These are phyloP conservation scores for Heliconius sara DNA, from an alignment of 2,888 invertebrate species.

Conservation along the genomic window DNA sequence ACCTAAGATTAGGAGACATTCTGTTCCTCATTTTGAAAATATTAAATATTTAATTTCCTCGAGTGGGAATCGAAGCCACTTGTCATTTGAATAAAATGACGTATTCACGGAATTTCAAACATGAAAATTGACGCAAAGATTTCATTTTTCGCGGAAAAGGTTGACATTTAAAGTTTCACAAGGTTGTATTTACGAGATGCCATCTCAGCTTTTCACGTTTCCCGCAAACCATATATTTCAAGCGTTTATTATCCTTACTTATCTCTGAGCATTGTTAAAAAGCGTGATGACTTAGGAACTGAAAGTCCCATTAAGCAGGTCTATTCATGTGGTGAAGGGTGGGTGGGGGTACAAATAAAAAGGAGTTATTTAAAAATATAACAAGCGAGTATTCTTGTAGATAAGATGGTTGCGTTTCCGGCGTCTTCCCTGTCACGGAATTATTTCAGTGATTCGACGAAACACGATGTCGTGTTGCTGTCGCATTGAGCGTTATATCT, in stretches of 20 bases:
- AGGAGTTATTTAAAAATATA: conserved; percentile 83
- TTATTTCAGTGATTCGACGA: conserved; percentile 82
- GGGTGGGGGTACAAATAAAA: conserved; percentile 77
- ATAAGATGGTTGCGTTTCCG: conserved; percentile 84
- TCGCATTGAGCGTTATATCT: conserved; percentile 82
- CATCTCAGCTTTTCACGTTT: conserved; percentile 48
- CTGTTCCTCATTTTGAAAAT: no score
- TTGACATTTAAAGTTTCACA: conserved; percentile 5
- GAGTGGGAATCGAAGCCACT: background rate
- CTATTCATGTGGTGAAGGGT: conserved; percentile 80
- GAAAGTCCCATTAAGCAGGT: conserved; percentile 82
- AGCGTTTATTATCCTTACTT: conserved; percentile 82
- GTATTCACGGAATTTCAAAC: background rate
- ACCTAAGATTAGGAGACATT: no score
- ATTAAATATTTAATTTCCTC: no score
- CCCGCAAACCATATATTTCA: conserved; percentile 71
- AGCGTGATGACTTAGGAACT: conserved; percentile 83
- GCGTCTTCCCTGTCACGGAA: conserved; percentile 71
- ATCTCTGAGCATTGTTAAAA: conserved; percentile 78
- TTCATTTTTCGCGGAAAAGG: conserved; percentile 5
- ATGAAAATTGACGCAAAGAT: background rate
- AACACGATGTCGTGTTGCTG: conserved; percentile 77
- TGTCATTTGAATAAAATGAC: background rate
- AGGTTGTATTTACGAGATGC: conserved; percentile 18
- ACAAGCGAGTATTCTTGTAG: conserved; percentile 81